Evolutionary conservation across 1,140 invertebrate genomes (phyloP), one percentile per base, ranked within the genome.

Genomic region (Sminthurides bifidus): DNA sequence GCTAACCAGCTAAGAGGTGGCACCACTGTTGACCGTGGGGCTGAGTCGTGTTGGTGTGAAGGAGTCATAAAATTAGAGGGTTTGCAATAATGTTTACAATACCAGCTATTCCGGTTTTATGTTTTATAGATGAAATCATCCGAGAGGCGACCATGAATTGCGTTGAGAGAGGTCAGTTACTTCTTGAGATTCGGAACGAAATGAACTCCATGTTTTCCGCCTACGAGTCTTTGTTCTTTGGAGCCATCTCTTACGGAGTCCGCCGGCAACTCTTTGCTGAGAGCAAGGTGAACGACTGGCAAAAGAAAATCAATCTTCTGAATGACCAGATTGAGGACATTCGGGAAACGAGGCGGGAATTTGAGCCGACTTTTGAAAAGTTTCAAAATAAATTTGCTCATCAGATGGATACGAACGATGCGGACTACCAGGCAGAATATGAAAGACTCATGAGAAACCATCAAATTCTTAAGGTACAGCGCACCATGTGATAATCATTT

Each of bases 121-220:
- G n/a, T 10, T 24, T 12, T 24, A 33, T 17, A 49, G 46, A 49
- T 49, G 46, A 49, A 35, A 35, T 49, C 15, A 49, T 49, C 6
- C 10, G 46, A n/a, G 29, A 49, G 30, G 46, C 35, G 3, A n/a
- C 46, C 5, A 49, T 49, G 3, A 33, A 21, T 19, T 49, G 46
- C 23, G 46, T 35, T 10, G 46, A 49, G 29, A 6, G 46, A 17
- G 46, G 46, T 8, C 4, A 49, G 24, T 19, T 49, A 10, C 46
- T 49, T 10, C 10, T 49, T 4, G n/a, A 14, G 35, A 17, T 49
- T 21, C 46, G 46, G 29, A 31, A 49, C 19, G 46, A 49, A 35
- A 3, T 49, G 3, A 35, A 35, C 23, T 3, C 19, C 17, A 49
- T n/a, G 2, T 49, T 49, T 26, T 27, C 27, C 6, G 29, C 26